Base-by-base conservation (phyloP, 1,140 invertebrate genomes). In the Trypoxylus dichotomus region DNA sequence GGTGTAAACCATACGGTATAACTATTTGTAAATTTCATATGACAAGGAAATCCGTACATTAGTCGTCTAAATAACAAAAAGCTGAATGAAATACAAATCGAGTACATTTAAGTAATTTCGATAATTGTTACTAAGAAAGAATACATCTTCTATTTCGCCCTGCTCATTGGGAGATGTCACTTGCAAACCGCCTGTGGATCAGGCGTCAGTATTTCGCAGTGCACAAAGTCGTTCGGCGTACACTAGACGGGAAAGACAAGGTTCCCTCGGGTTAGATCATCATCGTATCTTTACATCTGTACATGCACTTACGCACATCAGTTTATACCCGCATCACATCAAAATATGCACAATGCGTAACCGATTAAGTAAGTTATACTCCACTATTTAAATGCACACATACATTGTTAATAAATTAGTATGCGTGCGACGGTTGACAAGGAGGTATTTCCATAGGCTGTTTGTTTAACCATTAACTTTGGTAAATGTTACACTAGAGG, bases 401-500 rank as follows among this genome's bases (percentile, higher is more conserved):
- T 68, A 68, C 60, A 68, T 11, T 68, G 60, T 68, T 68, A 68
- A 68, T 68, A 68, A n/a, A 68, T 68, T 68, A 68, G 60, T 68
- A 68, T 68, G 60, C 60, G 21, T 68, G 60, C 24, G 60, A 68
- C 27, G 60, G 60, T 68, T 24, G 60, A 27, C 24, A 24, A 68
- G 60, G 27, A 24, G 21, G 11, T 68, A 29, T 68, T 68, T 68
- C 60, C 60, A 29, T 29, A 29, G 60, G 19, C 60, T 68, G 60
- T 68, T 68, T 68, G 21, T 29, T 29, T 68, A 68, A 68, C 60
- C 60, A 68, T 68, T 68, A 68, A 68, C 60, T 68, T 68, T 68
- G 60, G 60, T 68, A 68, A 68, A 68, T 68, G 60, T 68, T 68
- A 68, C 60, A 68, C 60, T 68, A 68, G 60, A 68, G 60, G 60